Percentiles rank a stretch among this genome's conserved stretches.
Evolutionary conservation across 2,797 vertebrate species (phyloP).

Genomic region (Trichosurus vulpecula): DNA sequence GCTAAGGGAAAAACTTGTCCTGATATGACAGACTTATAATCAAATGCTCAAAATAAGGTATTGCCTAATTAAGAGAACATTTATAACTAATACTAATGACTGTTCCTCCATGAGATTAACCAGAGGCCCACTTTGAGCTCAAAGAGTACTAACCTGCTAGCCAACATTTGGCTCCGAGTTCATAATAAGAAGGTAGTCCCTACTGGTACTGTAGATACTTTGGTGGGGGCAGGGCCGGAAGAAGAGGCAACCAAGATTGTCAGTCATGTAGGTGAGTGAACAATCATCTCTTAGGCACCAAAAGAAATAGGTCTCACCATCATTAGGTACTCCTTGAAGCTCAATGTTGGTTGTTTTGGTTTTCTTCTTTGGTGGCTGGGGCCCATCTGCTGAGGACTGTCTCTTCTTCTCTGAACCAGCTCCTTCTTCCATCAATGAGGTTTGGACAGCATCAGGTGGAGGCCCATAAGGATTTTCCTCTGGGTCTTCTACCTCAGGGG

Average conservation of each 20-base stretch:
- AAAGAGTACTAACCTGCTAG: not conserved
- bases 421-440: slow-evolving; percentile 88
- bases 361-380: slow-evolving; percentile 95
- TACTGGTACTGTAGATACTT: not conserved
- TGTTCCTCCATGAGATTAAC: not conserved
- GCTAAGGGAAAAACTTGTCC: not conserved
- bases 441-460: slow-evolving; percentile 91
- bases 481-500: slow-evolving; percentile 97
- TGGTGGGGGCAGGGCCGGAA: too few relatives aligned
- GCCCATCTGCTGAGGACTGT: slow-evolving; percentile 91
- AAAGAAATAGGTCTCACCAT: slow-evolving; percentile 86
- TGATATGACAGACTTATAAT: not conserved
- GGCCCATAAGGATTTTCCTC: slow-evolving; percentile 98
- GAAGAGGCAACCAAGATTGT: not conserved
- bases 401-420: slow-evolving; percentile 92
- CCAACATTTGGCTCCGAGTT: not conserved
- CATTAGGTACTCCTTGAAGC: slow-evolving; percentile 96
- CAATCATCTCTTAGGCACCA: not conserved
- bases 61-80: not conserved
- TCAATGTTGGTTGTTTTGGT: slow-evolving; percentile 98
- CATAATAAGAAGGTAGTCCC: not conserved
- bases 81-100: not conserved
- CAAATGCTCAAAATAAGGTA: not conserved
- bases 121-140: not conserved
- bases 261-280: not conserved